Evolutionary conservation across 2,888 invertebrate species (phyloP).

Genomic region (Pollenia labialis): DNA sequence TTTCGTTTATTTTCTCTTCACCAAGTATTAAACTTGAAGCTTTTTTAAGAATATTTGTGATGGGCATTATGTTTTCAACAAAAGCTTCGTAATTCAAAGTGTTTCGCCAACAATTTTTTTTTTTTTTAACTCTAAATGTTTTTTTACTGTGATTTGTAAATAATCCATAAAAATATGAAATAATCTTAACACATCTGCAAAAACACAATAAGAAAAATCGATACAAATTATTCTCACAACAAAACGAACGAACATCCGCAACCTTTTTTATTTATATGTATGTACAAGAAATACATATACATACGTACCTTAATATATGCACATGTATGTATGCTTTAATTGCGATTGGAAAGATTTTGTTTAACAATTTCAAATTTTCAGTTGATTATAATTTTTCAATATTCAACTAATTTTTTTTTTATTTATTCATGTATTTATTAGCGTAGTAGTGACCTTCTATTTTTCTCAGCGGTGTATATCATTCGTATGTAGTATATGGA

Average conservation of each 20-base stretch:
- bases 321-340: not conserved
- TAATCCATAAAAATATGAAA: not conserved
- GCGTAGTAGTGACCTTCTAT: not conserved
- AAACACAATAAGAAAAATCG: conserved; percentile 35
- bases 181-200: not conserved
- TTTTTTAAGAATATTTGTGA: conserved; percentile 90
- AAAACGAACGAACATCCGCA: not conserved
- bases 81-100: not conserved
- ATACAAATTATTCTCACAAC: conserved; percentile 2
- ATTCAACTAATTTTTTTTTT: no score
- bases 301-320: not conserved
- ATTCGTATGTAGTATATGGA: not conserved
- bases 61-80: conserved; percentile 86
- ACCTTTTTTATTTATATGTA: not conserved
- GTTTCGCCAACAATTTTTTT: not conserved
- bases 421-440: not conserved
- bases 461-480: not conserved
- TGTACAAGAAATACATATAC: not conserved
- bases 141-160: not conserved
- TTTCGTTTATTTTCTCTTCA: conserved; percentile 87
- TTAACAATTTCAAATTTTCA: not conserved
- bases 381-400: not conserved
- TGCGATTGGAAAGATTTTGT: not conserved
- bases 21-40: conserved; percentile 92
- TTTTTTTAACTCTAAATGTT: not conserved